phyloP scores from a whole-genome alignment of 2,113 vertebrate species.

The Clarias macrocephalus region DNA sequence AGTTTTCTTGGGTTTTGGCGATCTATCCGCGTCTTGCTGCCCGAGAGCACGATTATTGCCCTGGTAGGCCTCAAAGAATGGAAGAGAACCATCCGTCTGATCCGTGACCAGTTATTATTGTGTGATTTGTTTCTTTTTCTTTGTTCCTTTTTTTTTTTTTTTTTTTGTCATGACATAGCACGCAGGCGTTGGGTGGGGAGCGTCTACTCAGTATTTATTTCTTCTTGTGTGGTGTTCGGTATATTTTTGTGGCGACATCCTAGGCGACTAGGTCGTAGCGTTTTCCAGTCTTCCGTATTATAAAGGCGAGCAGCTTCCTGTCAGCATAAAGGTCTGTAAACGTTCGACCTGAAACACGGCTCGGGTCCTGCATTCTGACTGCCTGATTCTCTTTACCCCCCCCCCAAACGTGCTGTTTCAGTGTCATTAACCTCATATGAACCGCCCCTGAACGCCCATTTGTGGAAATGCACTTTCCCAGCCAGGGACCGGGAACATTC shows the following conservation, averaged over 20 bases:
- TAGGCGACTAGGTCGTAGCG: neutral
- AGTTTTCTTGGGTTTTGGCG: constrained; percentile 53
- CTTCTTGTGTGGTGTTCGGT: neutral
- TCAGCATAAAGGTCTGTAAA: no score
- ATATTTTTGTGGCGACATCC: neutral
- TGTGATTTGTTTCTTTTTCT: neutral
- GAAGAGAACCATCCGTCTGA: constrained; percentile 45
- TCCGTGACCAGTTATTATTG: constrained; percentile 52
- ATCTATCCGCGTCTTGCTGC: constrained; percentile 45
- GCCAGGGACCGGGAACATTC: no score
- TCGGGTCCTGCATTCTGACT: no score
- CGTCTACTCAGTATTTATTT: constrained; percentile 6
- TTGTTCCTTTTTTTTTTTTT: neutral
- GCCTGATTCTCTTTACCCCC: no score
- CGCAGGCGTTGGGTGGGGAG: neutral
- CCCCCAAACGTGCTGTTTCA: no score
- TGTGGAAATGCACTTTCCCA: no score
- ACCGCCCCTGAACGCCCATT: no score
- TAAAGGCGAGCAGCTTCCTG: neutral
- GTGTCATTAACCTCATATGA: no score
- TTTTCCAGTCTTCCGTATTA: neutral
- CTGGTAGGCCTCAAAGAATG: constrained; percentile 64
- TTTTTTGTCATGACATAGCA: constrained; percentile 32
- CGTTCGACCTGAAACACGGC: no score
- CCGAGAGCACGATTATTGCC: constrained; percentile 61